Percentiles rank a stretch among this genome's conserved stretches.
These are phyloP conservation scores for Microcebus tavaratra DNA, from an alignment of 2,113 vertebrate species.

Conservation along the genomic window DNA sequence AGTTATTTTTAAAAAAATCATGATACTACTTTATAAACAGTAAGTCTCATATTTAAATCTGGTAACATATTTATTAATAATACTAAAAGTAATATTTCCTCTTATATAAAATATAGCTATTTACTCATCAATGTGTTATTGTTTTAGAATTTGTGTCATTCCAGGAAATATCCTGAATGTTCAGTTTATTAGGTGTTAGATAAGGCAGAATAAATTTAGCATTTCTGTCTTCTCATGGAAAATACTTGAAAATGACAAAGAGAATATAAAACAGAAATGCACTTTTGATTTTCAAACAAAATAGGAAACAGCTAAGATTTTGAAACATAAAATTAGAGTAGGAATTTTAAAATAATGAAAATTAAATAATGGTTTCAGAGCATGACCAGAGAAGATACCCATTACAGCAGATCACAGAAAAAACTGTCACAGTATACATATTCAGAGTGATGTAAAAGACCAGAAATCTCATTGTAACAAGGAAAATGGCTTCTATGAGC, in stretches of 20 bases:
- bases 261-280: background rate
- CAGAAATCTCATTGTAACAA: background rate
- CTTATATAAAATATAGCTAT: background rate
- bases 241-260: background rate
- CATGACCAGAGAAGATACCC: background rate
- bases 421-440: background rate
- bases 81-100: background rate
- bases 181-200: background rate
- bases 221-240: background rate
- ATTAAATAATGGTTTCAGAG: background rate
- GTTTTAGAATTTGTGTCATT: background rate
- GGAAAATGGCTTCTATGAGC: background rate
- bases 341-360: background rate
- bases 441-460: background rate
- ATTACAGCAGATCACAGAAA: background rate
- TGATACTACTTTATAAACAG: background rate
- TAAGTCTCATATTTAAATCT: background rate
- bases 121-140: background rate
- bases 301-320: background rate
- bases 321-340: background rate
- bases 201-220: background rate
- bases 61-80: background rate
- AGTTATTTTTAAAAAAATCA: background rate
- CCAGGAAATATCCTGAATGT: background rate
- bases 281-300: background rate